These are phyloP conservation scores for Octopus bimaculoides DNA, from an alignment of 1,140 invertebrate species.

Conservation along the genomic window DNA sequence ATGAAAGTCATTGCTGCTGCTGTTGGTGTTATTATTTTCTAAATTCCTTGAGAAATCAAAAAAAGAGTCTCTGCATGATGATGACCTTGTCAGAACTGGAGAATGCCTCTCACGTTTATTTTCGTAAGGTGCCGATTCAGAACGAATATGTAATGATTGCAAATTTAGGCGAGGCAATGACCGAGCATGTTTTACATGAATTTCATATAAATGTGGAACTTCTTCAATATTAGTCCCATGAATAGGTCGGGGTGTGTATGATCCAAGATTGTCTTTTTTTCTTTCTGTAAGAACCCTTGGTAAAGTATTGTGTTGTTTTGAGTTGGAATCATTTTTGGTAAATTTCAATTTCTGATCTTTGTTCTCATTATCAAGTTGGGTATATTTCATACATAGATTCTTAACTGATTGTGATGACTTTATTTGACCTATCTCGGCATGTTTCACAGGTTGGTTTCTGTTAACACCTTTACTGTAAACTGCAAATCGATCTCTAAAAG, in stretches of 20 bases:
- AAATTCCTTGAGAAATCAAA: conserved; percentile 20
- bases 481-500: neutral
- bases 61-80: conserved; percentile 34
- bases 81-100: conserved; percentile 22
- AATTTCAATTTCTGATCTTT: conserved; percentile 1
- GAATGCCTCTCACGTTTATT: neutral
- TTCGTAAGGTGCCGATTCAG: neutral
- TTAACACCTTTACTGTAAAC: neutral
- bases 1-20: neutral
- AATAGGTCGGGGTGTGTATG: conserved; percentile 17
- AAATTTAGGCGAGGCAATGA: neutral
- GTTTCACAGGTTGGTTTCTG: too few relatives aligned
- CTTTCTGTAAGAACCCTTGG: conserved; percentile 26
- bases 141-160: neutral
- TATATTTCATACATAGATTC: conserved; percentile 27
- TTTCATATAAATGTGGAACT: conserved; percentile 41
- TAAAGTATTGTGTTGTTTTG: neutral
- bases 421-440: neutral
- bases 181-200: conserved; percentile 36
- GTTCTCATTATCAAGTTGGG: conserved; percentile 23
- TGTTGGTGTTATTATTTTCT: neutral
- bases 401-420: conserved; percentile 22
- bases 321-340: conserved; percentile 3
- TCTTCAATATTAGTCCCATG: conserved; percentile 45
- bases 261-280: conserved; percentile 16